Percentiles rank a stretch among this genome's conserved stretches.
Evolutionary conservation across 2,797 vertebrate species (phyloP).

Genomic region (Leuciscus waleckii): DNA sequence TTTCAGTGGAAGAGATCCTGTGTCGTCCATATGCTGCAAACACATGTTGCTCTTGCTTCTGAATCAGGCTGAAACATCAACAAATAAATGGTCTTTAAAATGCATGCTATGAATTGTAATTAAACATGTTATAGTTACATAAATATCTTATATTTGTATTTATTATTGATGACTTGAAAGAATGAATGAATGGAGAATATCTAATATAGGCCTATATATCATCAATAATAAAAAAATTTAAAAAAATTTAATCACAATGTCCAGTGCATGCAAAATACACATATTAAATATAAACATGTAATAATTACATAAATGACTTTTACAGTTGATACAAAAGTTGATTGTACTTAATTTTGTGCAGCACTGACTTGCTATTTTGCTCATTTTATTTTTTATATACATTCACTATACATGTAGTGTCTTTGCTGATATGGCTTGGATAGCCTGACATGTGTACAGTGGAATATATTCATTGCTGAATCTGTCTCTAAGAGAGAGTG

Average conservation of each 20-base stretch:
- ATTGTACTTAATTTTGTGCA: neutral
- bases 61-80: constrained; percentile 4
- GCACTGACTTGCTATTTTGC: neutral
- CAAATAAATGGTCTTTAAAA: neutral
- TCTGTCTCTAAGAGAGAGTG: too few relatives aligned
- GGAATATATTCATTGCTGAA: too few relatives aligned
- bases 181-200: too few relatives aligned
- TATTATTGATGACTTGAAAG: too few relatives aligned
- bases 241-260: neutral
- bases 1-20: neutral
- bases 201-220: neutral
- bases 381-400: neutral
- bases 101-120: neutral
- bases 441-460: neutral
- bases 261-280: neutral
- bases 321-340: too few relatives aligned
- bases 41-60: constrained; percentile 8
- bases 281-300: too few relatives aligned
- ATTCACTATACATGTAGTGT: neutral
- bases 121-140: neutral
- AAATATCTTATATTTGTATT: too few relatives aligned
- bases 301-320: too few relatives aligned
- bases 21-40: neutral
- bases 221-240: neutral
- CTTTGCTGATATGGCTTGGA: neutral